Conservation (phyloP, 1,140 invertebrate species). For the Ruditapes philippinarum region DNA sequence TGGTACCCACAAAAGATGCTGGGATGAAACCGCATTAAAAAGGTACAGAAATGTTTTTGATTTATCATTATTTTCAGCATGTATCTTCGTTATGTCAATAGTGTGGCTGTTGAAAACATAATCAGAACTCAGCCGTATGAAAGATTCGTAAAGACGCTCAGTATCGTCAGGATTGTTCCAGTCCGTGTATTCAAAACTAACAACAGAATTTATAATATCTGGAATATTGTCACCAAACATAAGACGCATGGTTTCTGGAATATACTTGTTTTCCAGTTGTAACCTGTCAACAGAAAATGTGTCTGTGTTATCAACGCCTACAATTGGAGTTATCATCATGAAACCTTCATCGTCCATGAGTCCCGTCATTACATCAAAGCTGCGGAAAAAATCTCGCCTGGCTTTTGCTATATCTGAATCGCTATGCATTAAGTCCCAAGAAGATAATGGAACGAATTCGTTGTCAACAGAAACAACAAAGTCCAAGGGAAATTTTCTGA, state of each 20-base stretch:
- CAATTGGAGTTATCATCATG: neutral
- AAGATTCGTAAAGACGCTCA: neutral
- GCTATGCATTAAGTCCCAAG: slow-evolving; percentile 28
- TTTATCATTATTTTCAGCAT: neutral
- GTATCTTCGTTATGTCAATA: neutral
- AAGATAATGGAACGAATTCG: slow-evolving; percentile 52
- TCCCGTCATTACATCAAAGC: no score
- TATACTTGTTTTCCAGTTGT: neutral
- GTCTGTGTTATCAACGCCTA: neutral
- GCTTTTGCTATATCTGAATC: neutral
- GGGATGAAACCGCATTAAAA: neutral
- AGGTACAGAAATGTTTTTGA: slow-evolving; percentile 25
- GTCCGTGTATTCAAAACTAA: slow-evolving; percentile 8
- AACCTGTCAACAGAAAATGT: neutral
- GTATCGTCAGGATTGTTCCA: slow-evolving; percentile 37
- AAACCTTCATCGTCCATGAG: neutral
- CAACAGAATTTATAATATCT: neutral
- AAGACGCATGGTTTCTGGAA: neutral
- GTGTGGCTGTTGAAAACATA: slow-evolving; percentile 27
- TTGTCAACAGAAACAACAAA: slow-evolving; percentile 62
- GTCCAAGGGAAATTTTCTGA: slow-evolving; percentile 28
- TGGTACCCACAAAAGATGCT: neutral
- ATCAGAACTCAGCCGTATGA: slow-evolving; percentile 4
- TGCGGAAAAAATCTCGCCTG: no score
- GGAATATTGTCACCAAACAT: slow-evolving; percentile 40